Percentiles rank a stretch among this genome's conserved stretches.
Evolutionary conservation across 2,113 vertebrate species (phyloP).

Genomic region (Clarias macrocephalus): DNA sequence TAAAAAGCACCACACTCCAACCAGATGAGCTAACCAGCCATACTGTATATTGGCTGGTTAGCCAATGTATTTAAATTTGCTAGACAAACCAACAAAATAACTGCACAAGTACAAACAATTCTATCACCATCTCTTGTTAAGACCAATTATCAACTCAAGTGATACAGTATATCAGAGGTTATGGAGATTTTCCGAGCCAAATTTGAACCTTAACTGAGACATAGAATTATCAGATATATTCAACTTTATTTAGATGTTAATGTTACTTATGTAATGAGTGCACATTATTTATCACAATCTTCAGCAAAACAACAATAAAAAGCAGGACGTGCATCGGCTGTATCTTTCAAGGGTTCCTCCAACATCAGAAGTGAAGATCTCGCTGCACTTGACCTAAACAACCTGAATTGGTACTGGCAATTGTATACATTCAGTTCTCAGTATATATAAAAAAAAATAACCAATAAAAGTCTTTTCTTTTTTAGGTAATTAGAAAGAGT

Average conservation of each 20-base stretch:
- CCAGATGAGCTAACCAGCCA: too few species aligned
- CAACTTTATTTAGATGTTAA: background rate
- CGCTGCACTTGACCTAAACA: slow-evolving; percentile 3
- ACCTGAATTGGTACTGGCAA: background rate
- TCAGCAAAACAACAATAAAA: background rate
- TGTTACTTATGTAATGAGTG: background rate
- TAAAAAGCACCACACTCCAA: too few species aligned
- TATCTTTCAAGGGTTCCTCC: background rate
- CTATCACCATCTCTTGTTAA: background rate
- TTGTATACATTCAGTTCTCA: background rate
- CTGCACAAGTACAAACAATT: background rate
- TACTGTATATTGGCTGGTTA: too few species aligned
- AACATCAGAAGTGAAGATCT: background rate
- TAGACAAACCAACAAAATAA: background rate
- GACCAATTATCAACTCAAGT: background rate
- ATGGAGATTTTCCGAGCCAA: background rate
- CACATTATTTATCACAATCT: background rate
- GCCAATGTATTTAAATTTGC: background rate
- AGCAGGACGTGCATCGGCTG: background rate
- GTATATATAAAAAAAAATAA: background rate
- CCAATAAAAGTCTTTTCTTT: background rate
- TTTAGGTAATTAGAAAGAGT: background rate
- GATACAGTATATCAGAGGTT: background rate
- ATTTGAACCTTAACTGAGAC: background rate
- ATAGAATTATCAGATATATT: background rate